These are phyloP conservation scores for Holothuria scabra DNA, from an alignment of 53 echinoderm and acorn worm species.

Conservation along the genomic window DNA sequence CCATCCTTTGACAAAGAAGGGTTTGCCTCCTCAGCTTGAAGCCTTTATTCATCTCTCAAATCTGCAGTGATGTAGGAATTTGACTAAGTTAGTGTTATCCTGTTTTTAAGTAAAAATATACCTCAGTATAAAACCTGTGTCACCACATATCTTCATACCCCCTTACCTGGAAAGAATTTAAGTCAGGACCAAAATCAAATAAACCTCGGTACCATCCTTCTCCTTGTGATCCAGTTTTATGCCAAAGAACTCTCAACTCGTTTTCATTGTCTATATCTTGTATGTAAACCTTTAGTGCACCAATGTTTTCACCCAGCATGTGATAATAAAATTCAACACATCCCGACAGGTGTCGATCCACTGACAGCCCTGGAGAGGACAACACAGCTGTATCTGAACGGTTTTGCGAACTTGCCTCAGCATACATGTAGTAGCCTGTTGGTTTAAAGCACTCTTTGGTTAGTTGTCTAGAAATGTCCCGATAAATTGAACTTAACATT, in stretches of 20 bases:
- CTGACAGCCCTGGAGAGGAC: conserved; percentile 15
- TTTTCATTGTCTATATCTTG: not conserved
- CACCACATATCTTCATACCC: too few relatives aligned
- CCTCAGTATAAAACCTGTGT: too few relatives aligned
- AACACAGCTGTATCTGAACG: conserved; percentile 5
- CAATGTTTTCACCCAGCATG: conserved; percentile 58
- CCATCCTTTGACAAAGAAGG: too few relatives aligned
- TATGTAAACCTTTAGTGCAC: conserved; percentile 18
- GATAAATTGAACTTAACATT: too few relatives aligned
- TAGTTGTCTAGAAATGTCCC: too few relatives aligned
- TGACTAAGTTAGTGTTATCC: too few relatives aligned
- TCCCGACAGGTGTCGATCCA: not conserved
- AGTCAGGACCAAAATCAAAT: not conserved
- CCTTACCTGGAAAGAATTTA: not conserved
- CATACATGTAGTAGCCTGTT: conserved; percentile 56
- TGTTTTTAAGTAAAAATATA: too few relatives aligned
- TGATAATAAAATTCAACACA: conserved; percentile 68
- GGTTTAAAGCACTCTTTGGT: not conserved
- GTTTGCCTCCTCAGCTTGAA: too few relatives aligned
- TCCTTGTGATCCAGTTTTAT: not conserved
- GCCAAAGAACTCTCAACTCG: not conserved
- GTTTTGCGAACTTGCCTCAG: conserved; percentile 1
- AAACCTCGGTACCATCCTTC: conserved; percentile 25
- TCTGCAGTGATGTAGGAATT: too few relatives aligned
- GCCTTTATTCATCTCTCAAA: too few relatives aligned